Conservation (phyloP, 64 coral and sea anemone genomes). For the Astreopora myriophthalma region DNA sequence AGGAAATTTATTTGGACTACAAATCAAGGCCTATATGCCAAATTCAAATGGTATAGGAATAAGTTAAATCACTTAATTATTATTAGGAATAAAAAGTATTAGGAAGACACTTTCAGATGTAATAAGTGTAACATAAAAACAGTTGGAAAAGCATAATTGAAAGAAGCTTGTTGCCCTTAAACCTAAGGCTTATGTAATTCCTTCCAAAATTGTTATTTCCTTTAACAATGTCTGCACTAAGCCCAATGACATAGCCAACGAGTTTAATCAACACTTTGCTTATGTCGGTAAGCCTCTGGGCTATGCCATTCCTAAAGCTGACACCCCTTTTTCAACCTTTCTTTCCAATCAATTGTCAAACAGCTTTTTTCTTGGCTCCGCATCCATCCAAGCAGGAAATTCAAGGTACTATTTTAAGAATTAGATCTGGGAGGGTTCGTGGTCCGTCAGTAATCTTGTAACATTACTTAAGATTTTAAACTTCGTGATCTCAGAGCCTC, state of each 20-base stretch:
- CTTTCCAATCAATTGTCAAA: not conserved
- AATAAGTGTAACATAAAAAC: constrained; percentile 31
- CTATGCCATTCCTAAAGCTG: not conserved
- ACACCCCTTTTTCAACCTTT: not conserved
- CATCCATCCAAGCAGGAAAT: not conserved
- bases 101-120: not conserved
- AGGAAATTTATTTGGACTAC: no score
- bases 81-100: not conserved
- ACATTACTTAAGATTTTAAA: not conserved
- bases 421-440: not conserved
- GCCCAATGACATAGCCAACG: constrained; percentile 12
- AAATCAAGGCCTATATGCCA: no score
- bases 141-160: not conserved
- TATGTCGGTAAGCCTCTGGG: not conserved
- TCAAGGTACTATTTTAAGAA: not conserved
- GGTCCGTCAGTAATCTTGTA: constrained; percentile 3
- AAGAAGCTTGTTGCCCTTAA: not conserved
- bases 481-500: not conserved
- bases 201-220: constrained; percentile 22
- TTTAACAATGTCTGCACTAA: not conserved
- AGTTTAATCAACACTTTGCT: constrained; percentile 19
- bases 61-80: no score
- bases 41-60: no score
- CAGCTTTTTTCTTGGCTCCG: not conserved
- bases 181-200: not conserved